These are phyloP conservation scores for Gopherus flavomarginatus DNA, from an alignment of 2,113 vertebrate genomes.

Conservation along the genomic window DNA sequence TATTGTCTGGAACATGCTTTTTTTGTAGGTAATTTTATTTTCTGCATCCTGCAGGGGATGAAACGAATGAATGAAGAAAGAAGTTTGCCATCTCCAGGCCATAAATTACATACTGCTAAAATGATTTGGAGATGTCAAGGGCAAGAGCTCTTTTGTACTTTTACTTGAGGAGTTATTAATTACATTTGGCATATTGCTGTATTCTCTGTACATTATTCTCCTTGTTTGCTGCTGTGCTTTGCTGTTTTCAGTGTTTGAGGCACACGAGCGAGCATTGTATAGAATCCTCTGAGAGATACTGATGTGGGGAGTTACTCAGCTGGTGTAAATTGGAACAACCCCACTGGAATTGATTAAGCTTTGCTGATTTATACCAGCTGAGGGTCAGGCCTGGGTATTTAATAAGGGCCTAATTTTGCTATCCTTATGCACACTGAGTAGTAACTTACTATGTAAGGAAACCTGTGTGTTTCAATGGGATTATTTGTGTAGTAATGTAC, in stretches of 20 bases:
- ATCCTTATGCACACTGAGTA: not conserved
- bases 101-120: constrained; percentile 23
- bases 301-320: not conserved
- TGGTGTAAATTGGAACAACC: not conserved
- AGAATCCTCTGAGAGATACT: not conserved
- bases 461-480: not conserved
- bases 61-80: constrained; percentile 25
- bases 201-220: not conserved
- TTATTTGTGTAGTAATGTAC: not conserved
- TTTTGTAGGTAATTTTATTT: constrained; percentile 36
- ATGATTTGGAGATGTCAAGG: constrained; percentile 12
- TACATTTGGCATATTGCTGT: not conserved
- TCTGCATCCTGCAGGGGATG: not conserved
- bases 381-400: not conserved
- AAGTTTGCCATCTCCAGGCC: not conserved
- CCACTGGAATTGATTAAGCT: not conserved
- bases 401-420: not conserved
- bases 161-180: constrained; percentile 20
- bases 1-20: not conserved
- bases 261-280: not conserved
- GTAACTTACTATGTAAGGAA: not conserved
- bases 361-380: not conserved
- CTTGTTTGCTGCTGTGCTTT: not conserved
- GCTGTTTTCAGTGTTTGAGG: not conserved
- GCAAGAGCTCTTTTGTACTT: not conserved